Conservation (phyloP, 2,888 invertebrate species). For the Phasia obesa region DNA sequence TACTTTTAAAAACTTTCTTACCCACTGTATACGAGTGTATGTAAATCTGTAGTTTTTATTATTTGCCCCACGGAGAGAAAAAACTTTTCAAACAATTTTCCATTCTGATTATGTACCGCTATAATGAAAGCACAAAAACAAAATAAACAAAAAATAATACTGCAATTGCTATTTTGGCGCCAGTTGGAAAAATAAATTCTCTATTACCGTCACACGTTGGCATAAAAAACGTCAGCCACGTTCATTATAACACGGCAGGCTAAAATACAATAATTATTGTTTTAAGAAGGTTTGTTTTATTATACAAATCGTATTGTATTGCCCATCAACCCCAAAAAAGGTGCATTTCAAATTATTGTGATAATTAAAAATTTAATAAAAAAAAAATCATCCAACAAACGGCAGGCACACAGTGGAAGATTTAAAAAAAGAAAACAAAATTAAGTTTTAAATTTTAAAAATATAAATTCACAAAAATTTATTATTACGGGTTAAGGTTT, state of each 20-base stretch:
- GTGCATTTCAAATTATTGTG: neutral
- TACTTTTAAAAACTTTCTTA: neutral
- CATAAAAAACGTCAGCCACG: conserved; percentile 53
- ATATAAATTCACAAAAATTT: too few species aligned
- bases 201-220: conserved; percentile 61
- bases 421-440: too few species aligned
- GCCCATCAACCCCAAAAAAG: conserved; percentile 23
- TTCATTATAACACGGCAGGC: conserved; percentile 51
- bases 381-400: too few species aligned
- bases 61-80: conserved; percentile 5
- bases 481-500: too few species aligned
- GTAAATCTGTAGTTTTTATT: conserved; percentile 4
- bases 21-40: conserved; percentile 25
- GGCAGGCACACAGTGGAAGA: too few species aligned
- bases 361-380: neutral
- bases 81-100: conserved; percentile 50
- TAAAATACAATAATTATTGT: conserved; percentile 62
- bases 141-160: conserved; percentile 32
- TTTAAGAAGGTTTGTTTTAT: conserved; percentile 37
- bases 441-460: too few species aligned
- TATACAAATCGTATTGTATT: neutral
- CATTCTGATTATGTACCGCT: conserved; percentile 55
- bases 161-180: conserved; percentile 67
- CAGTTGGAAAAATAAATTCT: conserved; percentile 70
- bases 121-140: conserved; percentile 11